Evolutionary conservation across 2,888 invertebrate species (phyloP).

Genomic region (Drosophila gaucha): DNA sequence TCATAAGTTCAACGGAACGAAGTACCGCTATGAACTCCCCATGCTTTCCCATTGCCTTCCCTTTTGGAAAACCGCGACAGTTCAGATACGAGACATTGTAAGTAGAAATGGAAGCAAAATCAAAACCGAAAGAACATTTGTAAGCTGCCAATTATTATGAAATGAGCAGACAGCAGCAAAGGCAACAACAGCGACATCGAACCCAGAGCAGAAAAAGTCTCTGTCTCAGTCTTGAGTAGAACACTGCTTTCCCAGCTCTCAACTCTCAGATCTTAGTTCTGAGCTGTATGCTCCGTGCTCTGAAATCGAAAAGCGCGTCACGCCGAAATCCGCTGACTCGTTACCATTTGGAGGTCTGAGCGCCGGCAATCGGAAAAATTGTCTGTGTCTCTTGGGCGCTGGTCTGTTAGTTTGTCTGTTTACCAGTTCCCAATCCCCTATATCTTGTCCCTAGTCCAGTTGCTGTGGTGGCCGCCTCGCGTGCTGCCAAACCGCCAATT

Average conservation of each 20-base stretch:
- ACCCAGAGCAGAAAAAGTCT: slow-evolving; percentile 21
- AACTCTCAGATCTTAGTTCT: slow-evolving; percentile 4
- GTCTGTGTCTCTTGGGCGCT: slow-evolving; percentile 36
- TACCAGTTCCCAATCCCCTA: slow-evolving; percentile 1
- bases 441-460: slow-evolving; percentile 26
- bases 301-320: slow-evolving; percentile 71
- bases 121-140: slow-evolving; percentile 74
- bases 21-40: slow-evolving; percentile 59
- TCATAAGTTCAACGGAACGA: slow-evolving; percentile 69
- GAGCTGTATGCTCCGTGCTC: slow-evolving; percentile 19
- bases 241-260: neutral
- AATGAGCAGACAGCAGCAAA: slow-evolving; percentile 46
- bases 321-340: slow-evolving; percentile 71
- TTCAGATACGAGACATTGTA: slow-evolving; percentile 31
- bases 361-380: slow-evolving; percentile 59
- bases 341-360: slow-evolving; percentile 63
- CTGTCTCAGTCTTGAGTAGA: slow-evolving; percentile 8
- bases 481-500: slow-evolving; percentile 80
- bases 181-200: slow-evolving; percentile 60
- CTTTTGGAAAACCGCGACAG: slow-evolving; percentile 49
- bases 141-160: slow-evolving; percentile 78
- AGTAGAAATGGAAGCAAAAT: slow-evolving; percentile 56
- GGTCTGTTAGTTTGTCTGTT: slow-evolving; percentile 26
- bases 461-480: slow-evolving; percentile 60
- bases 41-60: neutral